Evolutionary conservation across 2,113 vertebrate species (phyloP), one percentile per base, ranked within the genome.

Genomic region (Lagopus muta): DNA sequence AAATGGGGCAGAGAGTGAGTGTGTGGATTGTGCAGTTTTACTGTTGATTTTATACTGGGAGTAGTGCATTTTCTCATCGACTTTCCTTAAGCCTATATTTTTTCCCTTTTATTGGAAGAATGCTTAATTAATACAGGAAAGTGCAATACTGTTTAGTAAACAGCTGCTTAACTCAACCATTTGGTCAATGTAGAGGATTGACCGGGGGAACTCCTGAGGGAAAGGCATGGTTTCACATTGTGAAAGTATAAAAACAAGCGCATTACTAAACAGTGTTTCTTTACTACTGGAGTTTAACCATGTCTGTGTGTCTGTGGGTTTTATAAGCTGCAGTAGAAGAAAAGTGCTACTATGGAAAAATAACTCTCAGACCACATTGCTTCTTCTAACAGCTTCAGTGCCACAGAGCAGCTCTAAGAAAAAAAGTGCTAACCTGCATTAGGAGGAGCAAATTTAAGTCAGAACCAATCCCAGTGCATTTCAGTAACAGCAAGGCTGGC

Each of bases 371-470:
- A 19, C 15, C 18, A 24, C 7, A 24, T 13, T 8, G 6, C 42
- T 42, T 42, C 27, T 25, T 36, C 0, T 2, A 42, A 14, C 40
- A 81, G 89, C 40, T 64, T 42, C 58, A 36, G 34, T n/a, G 30
- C 57, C 47, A 18, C 48, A 22, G 28, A 25, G 32, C 40, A 58
- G 42, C 60, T 40, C 36, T n/a, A 22, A 47, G 13, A 27, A 24
- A 25, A 42, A 28, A 54, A 14, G 54, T 50, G 14, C 13, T 16
- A 24, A 16, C 13, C 18, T 9, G 1, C 40, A 4, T 4, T 3
- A 27, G 45, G 45, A 34, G 30, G 8, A 45, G 25, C 28, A 52
- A 4, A 75, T 0, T 6, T 25, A 0, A 15, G 11, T 9, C 0
- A 28, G 34, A 52, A 22, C 58, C 38, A 27, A 8, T 8, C 24